phyloP scores from a whole-genome alignment of 2,797 vertebrate species.

The Pantherophis vulpinus region DNA sequence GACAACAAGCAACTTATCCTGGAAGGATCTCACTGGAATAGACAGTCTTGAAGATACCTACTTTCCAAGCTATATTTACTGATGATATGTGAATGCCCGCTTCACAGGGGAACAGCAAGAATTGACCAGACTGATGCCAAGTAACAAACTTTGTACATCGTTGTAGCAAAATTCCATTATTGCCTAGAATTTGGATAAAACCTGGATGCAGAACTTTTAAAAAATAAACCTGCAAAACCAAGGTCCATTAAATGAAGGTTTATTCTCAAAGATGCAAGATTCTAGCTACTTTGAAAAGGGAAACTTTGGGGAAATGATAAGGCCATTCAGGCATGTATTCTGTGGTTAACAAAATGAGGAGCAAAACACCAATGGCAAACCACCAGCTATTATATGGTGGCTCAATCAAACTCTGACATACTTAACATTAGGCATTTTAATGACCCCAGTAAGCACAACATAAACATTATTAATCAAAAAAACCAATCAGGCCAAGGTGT shows the following conservation, averaged over 20 bases:
- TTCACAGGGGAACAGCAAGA: background rate
- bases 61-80: background rate
- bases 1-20: background rate
- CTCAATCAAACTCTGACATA: background rate
- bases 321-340: background rate
- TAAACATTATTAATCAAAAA: background rate
- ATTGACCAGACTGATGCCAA: background rate
- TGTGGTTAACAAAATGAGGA: background rate
- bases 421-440: background rate
- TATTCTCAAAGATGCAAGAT: background rate
- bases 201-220: background rate
- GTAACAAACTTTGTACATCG: background rate
- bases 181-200: background rate
- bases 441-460: accelerated
- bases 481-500: background rate
- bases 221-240: background rate
- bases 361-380: background rate
- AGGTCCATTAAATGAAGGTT: background rate
- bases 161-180: background rate
- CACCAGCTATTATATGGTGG: background rate
- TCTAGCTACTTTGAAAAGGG: background rate
- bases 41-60: background rate
- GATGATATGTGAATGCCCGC: background rate
- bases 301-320: background rate
- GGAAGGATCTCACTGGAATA: background rate